Conservation (phyloP, 2,888 invertebrate species). For the Acleris cristana region DNA sequence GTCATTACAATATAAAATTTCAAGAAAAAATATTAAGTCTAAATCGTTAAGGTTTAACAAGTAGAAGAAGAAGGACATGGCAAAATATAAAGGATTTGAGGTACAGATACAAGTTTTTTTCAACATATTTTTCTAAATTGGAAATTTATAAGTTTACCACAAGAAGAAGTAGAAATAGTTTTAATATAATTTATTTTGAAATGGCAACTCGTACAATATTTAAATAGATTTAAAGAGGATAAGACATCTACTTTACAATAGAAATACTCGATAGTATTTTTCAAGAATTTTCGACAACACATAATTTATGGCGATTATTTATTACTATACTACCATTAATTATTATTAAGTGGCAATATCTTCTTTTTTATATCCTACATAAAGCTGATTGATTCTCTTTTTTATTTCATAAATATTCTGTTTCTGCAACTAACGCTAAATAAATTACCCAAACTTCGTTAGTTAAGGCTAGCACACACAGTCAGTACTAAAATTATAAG, state of each 20-base stretch:
- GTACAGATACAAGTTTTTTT: no score
- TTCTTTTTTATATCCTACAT: slow-evolving; percentile 34
- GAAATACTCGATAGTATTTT: slow-evolving; percentile 35
- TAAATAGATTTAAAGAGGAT: slow-evolving; percentile 28
- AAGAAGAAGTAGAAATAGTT: no score
- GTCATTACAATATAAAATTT: slow-evolving; percentile 21
- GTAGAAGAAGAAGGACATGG: no score
- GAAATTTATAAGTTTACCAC: no score
- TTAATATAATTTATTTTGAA: slow-evolving; percentile 10
- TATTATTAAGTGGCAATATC: slow-evolving; percentile 34
- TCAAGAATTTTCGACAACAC: slow-evolving; percentile 36
- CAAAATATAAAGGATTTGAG: no score
- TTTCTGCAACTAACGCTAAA: slow-evolving; percentile 25
- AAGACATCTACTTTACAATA: slow-evolving; percentile 35
- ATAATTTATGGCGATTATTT: slow-evolving; percentile 35
- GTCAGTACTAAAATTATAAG: slow-evolving; percentile 15
- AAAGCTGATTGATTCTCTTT: slow-evolving; percentile 38
- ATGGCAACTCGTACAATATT: slow-evolving; percentile 29
- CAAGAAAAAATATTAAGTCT: neutral
- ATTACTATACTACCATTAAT: slow-evolving; percentile 28
- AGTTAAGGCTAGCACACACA: slow-evolving; percentile 1
- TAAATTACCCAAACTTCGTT: slow-evolving; percentile 9
- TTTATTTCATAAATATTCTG: slow-evolving; percentile 28
- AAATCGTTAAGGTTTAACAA: no score
- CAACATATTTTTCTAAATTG: no score